These are phyloP conservation scores for Stegastes partitus DNA, from an alignment of 2,113 vertebrate species.

Conservation along the genomic window DNA sequence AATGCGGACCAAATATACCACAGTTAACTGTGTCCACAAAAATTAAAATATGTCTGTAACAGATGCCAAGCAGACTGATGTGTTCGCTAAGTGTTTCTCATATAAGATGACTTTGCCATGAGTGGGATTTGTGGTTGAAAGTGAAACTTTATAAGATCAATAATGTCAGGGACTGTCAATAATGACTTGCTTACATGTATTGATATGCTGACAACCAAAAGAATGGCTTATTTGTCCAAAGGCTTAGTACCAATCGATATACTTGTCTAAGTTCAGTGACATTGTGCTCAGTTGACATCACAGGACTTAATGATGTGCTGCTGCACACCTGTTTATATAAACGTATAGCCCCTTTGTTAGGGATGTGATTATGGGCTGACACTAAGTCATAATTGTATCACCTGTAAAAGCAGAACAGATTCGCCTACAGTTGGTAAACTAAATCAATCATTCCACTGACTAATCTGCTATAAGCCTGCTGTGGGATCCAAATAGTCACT, in stretches of 20 bases:
- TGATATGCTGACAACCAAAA: constrained; percentile 74
- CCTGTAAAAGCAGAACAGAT: neutral
- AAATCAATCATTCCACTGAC: constrained; percentile 36
- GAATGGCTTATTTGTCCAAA: constrained; percentile 77
- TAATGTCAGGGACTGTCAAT: constrained; percentile 57
- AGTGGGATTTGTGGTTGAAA: constrained; percentile 50
- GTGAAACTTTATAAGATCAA: constrained; percentile 60
- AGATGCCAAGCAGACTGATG: neutral
- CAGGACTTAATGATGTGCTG: constrained; percentile 46
- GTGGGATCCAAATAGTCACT: constrained; percentile 37
- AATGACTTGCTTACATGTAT: constrained; percentile 65
- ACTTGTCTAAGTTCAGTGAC: constrained; percentile 58
- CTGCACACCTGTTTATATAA: neutral
- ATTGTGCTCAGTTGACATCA: constrained; percentile 57
- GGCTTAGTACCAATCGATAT: constrained; percentile 78
- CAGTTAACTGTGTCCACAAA: neutral
- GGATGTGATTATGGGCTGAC: neutral
- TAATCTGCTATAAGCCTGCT: constrained; percentile 38
- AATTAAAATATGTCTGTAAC: neutral
- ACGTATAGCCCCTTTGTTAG: constrained; percentile 7
- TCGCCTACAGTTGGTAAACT: constrained; percentile 13
- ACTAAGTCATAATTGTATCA: neutral
- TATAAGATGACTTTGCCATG: constrained; percentile 38
- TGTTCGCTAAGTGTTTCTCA: constrained; percentile 1
- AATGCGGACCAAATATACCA: neutral